Percentiles rank a stretch among this genome's conserved stretches.
phyloP scores from a whole-genome alignment of 2,797 vertebrate genomes.

The Echiichthys vipera region DNA sequence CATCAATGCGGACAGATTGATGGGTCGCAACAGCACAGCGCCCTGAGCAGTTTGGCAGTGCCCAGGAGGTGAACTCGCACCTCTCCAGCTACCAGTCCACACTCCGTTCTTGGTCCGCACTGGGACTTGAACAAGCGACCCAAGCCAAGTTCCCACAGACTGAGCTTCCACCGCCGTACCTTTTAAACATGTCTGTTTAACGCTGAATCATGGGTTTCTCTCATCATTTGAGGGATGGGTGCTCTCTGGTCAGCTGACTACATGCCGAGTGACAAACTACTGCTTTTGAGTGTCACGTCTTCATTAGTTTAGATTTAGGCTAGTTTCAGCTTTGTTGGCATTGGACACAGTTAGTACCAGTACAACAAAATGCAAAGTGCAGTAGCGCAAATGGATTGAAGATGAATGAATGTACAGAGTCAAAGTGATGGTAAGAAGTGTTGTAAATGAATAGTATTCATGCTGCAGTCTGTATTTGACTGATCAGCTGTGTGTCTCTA shows the following conservation, averaged over 20 bases:
- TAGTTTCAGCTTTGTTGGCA: not conserved
- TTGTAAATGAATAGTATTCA: not conserved
- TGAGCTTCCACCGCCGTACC: not conserved
- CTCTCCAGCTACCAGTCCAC: no score
- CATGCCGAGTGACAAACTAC: constrained; percentile 4
- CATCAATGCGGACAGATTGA: no score
- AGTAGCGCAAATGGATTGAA: not conserved
- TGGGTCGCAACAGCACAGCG: no score
- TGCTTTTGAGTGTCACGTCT: not conserved
- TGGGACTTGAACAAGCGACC: no score
- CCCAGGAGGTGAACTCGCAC: no score
- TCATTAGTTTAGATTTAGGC: not conserved
- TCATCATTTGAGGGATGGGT: constrained; percentile 20
- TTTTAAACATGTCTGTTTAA: not conserved
- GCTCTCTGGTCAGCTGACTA: constrained; percentile 37
- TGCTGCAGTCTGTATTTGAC: no score
- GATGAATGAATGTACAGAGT: not conserved
- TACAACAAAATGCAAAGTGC: not conserved
- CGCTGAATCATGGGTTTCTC: not conserved
- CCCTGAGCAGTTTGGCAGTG: no score
- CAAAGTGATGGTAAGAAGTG: not conserved
- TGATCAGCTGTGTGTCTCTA: not conserved
- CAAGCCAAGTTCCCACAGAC: no score
- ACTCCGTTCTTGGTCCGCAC: no score
- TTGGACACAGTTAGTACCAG: not conserved